Evolutionary conservation across 2,113 vertebrate species (phyloP).

Genomic region (Ptyas mucosa): DNA sequence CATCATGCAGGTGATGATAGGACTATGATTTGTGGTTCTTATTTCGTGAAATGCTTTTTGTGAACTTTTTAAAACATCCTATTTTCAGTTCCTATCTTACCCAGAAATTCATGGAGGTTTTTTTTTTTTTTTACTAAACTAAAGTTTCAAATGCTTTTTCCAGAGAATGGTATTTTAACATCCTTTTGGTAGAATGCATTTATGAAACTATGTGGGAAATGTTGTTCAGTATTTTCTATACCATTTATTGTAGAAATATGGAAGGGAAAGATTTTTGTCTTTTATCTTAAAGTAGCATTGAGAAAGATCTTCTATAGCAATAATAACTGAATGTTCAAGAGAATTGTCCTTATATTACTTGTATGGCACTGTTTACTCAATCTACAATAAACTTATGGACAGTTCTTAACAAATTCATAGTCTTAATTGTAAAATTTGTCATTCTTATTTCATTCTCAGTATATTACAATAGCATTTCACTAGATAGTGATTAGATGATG

Average conservation of each 20-base stretch:
- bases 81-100: background rate
- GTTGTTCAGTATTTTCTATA: background rate
- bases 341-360: background rate
- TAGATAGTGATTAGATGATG: background rate
- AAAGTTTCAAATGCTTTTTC: background rate
- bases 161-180: background rate
- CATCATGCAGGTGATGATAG: background rate
- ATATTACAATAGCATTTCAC: background rate
- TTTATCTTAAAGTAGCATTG: background rate
- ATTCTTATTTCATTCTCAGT: background rate
- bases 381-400: background rate
- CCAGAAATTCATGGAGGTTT: background rate
- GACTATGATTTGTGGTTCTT: background rate
- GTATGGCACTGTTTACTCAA: background rate
- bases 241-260: background rate
- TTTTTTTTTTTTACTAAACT: background rate
- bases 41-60: background rate
- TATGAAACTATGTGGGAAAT: background rate
- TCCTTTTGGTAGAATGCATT: background rate
- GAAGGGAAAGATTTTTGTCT: background rate
- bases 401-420: background rate
- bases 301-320: background rate
- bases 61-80: background rate
- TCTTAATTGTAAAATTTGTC: background rate
- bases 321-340: background rate